Percentiles rank a stretch among this genome's conserved stretches.
Evolutionary conservation across 2,797 vertebrate species (phyloP).

Genomic region (Parauchenoglanis ngamensis): DNA sequence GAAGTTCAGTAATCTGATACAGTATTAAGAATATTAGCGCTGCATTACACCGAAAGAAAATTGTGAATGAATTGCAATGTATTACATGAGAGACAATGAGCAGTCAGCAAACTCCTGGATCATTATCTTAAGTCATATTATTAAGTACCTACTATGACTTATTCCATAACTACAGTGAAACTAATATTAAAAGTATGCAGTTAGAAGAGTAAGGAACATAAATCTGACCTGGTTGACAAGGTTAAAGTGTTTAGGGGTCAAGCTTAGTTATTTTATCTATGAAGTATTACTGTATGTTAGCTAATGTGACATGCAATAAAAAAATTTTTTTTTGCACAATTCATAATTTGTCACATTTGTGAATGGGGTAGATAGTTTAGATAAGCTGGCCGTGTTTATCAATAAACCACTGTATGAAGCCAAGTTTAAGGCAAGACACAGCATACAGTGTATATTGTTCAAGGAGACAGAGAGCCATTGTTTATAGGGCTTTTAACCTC

Average conservation of each 20-base stretch:
- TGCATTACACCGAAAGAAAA: background rate
- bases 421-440: slow-evolving; percentile 14
- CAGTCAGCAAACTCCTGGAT: background rate
- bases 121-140: background rate
- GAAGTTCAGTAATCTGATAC: background rate
- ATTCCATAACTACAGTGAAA: background rate
- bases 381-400: slow-evolving; percentile 14
- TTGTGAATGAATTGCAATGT: background rate
- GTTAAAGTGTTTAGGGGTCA: too few relatives aligned
- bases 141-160: background rate
- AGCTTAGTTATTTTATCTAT: background rate
- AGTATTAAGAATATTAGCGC: background rate
- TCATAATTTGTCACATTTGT: slow-evolving; percentile 19
- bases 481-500: slow-evolving; percentile 46
- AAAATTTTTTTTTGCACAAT: background rate
- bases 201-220: background rate
- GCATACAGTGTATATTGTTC: slow-evolving; percentile 39
- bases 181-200: background rate
- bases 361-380: slow-evolving; percentile 1
- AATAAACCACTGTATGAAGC: slow-evolving; percentile 20
- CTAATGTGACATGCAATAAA: background rate
- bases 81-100: background rate
- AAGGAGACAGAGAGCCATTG: slow-evolving; percentile 41
- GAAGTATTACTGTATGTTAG: background rate
- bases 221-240: background rate